Base-by-base conservation (phyloP, 2,113 vertebrate species). In the Silurus glanis region DNA sequence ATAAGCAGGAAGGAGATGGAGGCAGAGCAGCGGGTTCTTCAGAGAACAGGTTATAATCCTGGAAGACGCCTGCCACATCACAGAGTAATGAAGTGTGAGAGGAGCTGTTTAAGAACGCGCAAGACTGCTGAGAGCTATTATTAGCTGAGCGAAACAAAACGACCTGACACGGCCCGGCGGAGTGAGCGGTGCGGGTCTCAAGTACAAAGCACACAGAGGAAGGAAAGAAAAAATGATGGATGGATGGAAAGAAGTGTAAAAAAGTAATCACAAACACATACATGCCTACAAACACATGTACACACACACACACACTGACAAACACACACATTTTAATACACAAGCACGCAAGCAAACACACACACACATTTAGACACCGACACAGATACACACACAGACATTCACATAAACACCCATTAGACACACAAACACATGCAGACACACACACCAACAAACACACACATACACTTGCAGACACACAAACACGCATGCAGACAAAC, bases 31-130 rank as follows among this genome's bases (percentile, higher is more conserved):
- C 19, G 25, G 78, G 47, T 56, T 81, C 66, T 69, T 86, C 47
- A 81, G 13, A 47, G 53, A 53, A 51, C 71, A 82, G 56, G 21
- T 58, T 81, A 49, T 61, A 82, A 82, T 59, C 55, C 55, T 86
- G 66, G 66, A 62, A 75, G 69, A 86, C 71, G 58, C 64, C 47
- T 64, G 62, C 25, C 69, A 75, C 80, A 62, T 82, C 85, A 55
- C 55, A 82, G 67, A 82, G 66, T 37, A 74, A 82, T 82, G 67
- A 53, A 58, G 80, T 64, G 79, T 37, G 67, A 74, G 45, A 71
- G 25, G 47, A 86, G 47, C 79, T 86, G 84, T 85, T 85, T 85
- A 67, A 85, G 76, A 69, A 85, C 25, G 5, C 55, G 49, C 51
- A 2, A 82, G 67, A 62, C 80, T 74, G 80, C 80, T 75, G 45